Base-by-base conservation (phyloP, 2,113 vertebrate species). In the Progne subis region DNA sequence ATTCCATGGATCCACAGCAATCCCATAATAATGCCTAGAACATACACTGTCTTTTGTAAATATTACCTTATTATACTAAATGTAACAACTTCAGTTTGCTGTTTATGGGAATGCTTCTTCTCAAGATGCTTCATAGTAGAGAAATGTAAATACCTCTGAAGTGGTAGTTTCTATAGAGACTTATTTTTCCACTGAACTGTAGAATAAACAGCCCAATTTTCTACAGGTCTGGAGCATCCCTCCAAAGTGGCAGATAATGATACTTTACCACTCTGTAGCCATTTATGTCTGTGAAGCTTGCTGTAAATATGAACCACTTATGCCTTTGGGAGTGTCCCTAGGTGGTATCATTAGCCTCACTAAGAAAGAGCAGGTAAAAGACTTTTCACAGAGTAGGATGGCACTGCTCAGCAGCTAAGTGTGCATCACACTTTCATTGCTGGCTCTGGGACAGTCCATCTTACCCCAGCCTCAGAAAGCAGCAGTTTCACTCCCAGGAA, bases 111-210 rank as follows among this genome's bases (percentile, higher is more conserved):
- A 91, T 65, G 88, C n/a, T 88, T 24, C 84, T 94, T 83, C 90
- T 96, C 49, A 92, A 94, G 79, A 90, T 60, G 60, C 72, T 92
- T 96, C 88, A 46, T 34, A 74, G 82, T 50, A 75, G 68, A 90
- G 82, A 74, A 86, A 92, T 32, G 72, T 96, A 95, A 96, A 96
- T 88, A 96, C 46, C 64, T 86, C 64, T 86, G 53, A 94, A 92
- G 72, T 90, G 72, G 92, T 39, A 86, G 93, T 96, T 97, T 94
- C 96, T 94, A 82, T 90, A 96, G 92, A 94, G 89, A 95, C 94
- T 96, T 95, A 60, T 81, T 95, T 94, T 91, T 84, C 85, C 60
- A 86, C 44, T 68, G 63, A 92, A 94, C 21, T 86, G 72, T 46
- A 75, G 90, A 90, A 94, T 82, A 95, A 96, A 96, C 61, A 94